A percentile compares a stretch with the other conserved stretches of the same genome.
phyloP scores from a whole-genome alignment of 2,888 invertebrate species.

The Standfussiana lucernea region DNA sequence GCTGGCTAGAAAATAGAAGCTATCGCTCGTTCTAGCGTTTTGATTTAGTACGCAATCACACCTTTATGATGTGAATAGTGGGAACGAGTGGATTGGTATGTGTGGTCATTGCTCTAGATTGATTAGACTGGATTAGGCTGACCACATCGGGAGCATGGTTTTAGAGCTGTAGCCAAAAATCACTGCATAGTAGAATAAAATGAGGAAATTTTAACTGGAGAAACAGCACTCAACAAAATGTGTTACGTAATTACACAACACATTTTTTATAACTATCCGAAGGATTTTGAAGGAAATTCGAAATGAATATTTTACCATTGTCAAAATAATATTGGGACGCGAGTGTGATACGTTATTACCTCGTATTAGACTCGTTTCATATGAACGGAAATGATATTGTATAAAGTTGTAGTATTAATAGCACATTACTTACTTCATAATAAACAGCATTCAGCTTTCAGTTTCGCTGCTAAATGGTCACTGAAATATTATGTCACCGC shows the following conservation, averaged over 20 bases:
- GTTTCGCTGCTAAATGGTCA: background rate
- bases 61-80: constrained; percentile 28
- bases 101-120: constrained; percentile 9
- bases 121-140: background rate
- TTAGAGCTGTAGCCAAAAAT: background rate
- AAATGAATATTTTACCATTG: no score
- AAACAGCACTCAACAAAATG: background rate
- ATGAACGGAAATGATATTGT: background rate
- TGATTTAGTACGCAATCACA: constrained; percentile 56
- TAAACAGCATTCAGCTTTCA: background rate
- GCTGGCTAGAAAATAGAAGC: constrained; percentile 54
- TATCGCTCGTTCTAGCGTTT: constrained; percentile 34
- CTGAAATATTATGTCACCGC: background rate
- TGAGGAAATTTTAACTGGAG: background rate
- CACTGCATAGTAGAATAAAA: background rate
- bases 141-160: background rate
- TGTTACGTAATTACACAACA: no score
- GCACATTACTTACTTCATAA: background rate
- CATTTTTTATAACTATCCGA: no score
- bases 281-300: background rate
- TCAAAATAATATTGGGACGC: no score
- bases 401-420: background rate
- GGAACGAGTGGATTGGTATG: background rate
- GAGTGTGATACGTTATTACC: background rate
- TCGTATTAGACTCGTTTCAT: background rate